phyloP scores from a whole-genome alignment of 1,140 invertebrate species.

The Cotesia glomerata region DNA sequence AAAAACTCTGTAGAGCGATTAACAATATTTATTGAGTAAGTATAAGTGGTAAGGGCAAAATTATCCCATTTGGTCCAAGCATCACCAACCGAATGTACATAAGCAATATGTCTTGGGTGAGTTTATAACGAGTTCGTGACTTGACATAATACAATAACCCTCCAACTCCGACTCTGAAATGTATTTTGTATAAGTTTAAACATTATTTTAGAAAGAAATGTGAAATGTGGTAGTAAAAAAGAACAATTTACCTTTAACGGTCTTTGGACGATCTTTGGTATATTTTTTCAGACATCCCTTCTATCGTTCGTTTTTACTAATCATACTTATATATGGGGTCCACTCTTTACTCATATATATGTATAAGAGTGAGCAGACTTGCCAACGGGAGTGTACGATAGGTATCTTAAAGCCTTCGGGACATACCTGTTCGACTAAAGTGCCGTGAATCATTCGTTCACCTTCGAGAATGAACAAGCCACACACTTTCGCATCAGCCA shows the following conservation, averaged over 20 bases:
- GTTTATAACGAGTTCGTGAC: constrained; percentile 63
- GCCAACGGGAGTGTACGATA: constrained; percentile 1
- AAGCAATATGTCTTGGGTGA: constrained; percentile 56
- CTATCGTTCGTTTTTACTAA: not conserved
- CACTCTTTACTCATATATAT: not conserved
- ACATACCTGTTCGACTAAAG: constrained; percentile 8
- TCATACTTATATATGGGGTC: not conserved
- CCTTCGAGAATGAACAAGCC: not conserved
- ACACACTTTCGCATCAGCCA: not conserved
- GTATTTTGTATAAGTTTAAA: not conserved
- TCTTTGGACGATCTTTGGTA: not conserved
- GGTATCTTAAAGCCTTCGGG: constrained; percentile 17
- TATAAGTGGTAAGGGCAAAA: too few relatives aligned
- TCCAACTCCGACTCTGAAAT: constrained; percentile 10
- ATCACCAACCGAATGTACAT: constrained; percentile 51
- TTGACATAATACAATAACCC: constrained; percentile 61
- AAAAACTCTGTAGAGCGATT: too few relatives aligned
- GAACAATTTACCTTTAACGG: not conserved
- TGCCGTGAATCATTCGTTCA: constrained; percentile 24
- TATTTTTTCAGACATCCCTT: not conserved
- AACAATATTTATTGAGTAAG: too few relatives aligned
- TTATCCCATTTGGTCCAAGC: too few relatives aligned
- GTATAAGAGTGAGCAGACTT: not conserved
- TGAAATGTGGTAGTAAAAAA: not conserved
- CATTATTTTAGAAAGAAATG: not conserved